Conservation (phyloP, 2,888 invertebrate genomes). For the Caenorhabditis wallacei region DNA sequence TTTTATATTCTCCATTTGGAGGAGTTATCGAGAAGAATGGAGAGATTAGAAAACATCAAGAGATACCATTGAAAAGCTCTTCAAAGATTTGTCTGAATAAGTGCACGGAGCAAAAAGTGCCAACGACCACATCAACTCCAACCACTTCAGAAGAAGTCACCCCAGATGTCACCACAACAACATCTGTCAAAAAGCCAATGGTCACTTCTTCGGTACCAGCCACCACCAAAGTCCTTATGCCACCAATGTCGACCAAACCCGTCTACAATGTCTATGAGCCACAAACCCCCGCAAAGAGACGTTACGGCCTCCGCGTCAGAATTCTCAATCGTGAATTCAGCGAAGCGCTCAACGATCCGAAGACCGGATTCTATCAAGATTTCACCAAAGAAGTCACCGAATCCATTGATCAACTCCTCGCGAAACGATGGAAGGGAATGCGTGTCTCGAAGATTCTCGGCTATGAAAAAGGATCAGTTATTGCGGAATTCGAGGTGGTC, state of each 20-base stretch:
- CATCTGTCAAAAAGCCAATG: slow-evolving; percentile 13
- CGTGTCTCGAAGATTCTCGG: slow-evolving; percentile 72
- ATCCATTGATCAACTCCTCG: slow-evolving; percentile 67
- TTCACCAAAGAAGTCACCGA: slow-evolving; percentile 75
- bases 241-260: slow-evolving; percentile 57
- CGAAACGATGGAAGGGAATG: slow-evolving; percentile 73
- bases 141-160: slow-evolving; percentile 16
- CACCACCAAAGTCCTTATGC: slow-evolving; percentile 54
- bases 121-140: slow-evolving; percentile 10
- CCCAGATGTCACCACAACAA: slow-evolving; percentile 21
- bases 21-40: slow-evolving; percentile 79
- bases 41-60: slow-evolving; percentile 80
- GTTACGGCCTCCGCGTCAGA: slow-evolving; percentile 72
- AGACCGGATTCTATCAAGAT: slow-evolving; percentile 73
- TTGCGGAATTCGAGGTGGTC: slow-evolving; percentile 74
- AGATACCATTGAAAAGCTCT: slow-evolving; percentile 74
- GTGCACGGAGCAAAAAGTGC: slow-evolving; percentile 49
- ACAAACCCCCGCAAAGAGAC: slow-evolving; percentile 50
- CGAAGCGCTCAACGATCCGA: slow-evolving; percentile 70
- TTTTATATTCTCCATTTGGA: slow-evolving; percentile 80
- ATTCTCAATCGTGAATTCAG: slow-evolving; percentile 76
- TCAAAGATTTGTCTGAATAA: slow-evolving; percentile 69
- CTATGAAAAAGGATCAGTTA: slow-evolving; percentile 72
- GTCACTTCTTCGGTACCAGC: slow-evolving; percentile 19
- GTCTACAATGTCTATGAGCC: slow-evolving; percentile 65